Base-by-base conservation (phyloP, 2,888 invertebrate species). In the Orthonychiurus folsomi region DNA sequence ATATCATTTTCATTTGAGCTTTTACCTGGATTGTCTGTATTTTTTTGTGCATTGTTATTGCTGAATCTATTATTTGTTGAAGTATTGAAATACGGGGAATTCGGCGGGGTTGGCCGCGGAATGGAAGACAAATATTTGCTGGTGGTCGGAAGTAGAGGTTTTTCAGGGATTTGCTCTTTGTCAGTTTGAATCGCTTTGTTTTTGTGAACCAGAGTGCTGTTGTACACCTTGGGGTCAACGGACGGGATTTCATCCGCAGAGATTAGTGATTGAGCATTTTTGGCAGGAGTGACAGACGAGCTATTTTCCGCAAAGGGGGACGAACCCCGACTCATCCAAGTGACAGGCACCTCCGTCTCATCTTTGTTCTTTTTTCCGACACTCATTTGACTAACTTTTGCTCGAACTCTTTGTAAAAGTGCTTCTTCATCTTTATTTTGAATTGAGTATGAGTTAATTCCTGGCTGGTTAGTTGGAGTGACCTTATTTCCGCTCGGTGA, bases 171-270 rank as follows among this genome's bases (percentile, higher is more conserved):
- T 60, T 28, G 55, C 50, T 68, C 69, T 55, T 71, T 68, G 50
- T 72, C 72, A 18, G 69, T 71, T 62, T 71, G 70, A 37, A 68
- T 62, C 60, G 54, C 66, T 65, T 72, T 71, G 52, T 67, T 64
- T 56, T 72, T 72, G 53, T n/a, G n/a, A 53, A 20, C 12, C n/a
- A n/a, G n/a, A n/a, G n/a, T n/a, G 5, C 12, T 21, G 53, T 53
- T 21, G 20, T 9, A 20, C 21, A 9, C 53, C n/a, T 60, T 67
- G 9, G 72, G 72, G 20, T 64, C 63, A 26, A 69, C 62, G n/a
- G 25, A 56, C 15, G 69, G 67, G 12, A 62, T 58, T 50, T 63
- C 65, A n/a, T 69, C 66, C 26, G 26, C 37, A 21, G 71, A 69
- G 20, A 71, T 71, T 23, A 61, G 66, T 23, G 56, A 60, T 24